Evolutionary conservation across 2,113 vertebrate species (phyloP).

Genomic region (Rafetus swinhoei): DNA sequence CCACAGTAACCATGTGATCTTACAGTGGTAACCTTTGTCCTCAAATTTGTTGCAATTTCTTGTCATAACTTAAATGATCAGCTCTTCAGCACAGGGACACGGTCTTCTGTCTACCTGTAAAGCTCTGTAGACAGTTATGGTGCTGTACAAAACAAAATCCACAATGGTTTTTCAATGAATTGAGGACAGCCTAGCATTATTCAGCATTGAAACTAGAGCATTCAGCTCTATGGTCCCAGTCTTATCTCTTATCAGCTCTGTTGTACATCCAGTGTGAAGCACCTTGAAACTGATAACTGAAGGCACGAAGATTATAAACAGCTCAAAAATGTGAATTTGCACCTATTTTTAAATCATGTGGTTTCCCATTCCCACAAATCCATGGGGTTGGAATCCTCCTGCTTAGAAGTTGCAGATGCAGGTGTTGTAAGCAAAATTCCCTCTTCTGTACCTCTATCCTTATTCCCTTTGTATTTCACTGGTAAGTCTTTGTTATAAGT

Average conservation of each 20-base stretch:
- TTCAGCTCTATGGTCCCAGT: not conserved
- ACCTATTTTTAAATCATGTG: not conserved
- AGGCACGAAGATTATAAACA: not conserved
- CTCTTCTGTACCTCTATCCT: fast-evolving
- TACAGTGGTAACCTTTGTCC: not conserved
- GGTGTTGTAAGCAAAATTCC: not conserved
- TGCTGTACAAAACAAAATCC: not conserved
- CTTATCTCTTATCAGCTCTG: not conserved
- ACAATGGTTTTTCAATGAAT: not conserved
- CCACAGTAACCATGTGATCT: not conserved
- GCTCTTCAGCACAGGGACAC: not conserved
- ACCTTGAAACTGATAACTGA: not conserved
- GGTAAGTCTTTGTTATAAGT: not conserved
- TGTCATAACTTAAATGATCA: not conserved
- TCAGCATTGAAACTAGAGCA: not conserved
- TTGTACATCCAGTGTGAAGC: not conserved
- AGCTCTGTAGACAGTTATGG: not conserved
- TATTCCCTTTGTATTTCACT: not conserved
- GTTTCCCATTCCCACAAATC: not conserved
- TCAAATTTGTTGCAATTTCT: not conserved
- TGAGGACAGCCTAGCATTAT: not conserved
- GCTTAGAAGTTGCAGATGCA: not conserved
- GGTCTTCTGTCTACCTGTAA: not conserved
- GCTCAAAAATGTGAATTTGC: not conserved
- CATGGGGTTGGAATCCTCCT: not conserved